phyloP scores from a whole-genome alignment of 1,140 invertebrate genomes.

The Adelges cooleyi region DNA sequence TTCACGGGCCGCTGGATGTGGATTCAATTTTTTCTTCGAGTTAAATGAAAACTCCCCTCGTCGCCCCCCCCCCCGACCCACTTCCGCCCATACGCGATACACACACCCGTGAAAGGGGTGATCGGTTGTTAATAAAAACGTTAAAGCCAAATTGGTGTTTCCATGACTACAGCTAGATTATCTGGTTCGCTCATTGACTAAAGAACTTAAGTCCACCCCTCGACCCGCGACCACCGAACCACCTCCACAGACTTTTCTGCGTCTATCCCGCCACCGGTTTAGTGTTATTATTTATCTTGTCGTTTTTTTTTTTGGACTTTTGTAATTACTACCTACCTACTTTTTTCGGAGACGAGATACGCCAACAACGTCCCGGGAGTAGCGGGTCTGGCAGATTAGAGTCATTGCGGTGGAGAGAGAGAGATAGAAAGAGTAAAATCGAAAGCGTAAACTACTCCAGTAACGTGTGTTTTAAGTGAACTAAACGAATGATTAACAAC shows the following conservation, averaged over 20 bases:
- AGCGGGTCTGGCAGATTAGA: no score
- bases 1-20: conserved; percentile 20
- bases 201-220: conserved; percentile 24
- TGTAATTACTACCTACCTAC: no score
- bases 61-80: background rate
- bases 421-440: background rate
- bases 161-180: conserved; percentile 27
- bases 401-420: no score
- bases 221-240: no score
- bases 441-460: background rate
- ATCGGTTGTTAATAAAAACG: conserved; percentile 27
- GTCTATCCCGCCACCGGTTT: no score
- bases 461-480: conserved; percentile 2
- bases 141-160: conserved; percentile 29
- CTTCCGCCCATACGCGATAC: no score
- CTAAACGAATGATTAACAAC: conserved; percentile 1
- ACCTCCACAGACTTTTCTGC: background rate
- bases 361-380: no score
- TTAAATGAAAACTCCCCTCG: conserved; percentile 26
- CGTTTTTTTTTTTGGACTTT: no score
- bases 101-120: conserved; percentile 1
- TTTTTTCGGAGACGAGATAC: no score
- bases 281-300: no score
- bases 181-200: conserved; percentile 28
- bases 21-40: conserved; percentile 28